These are phyloP conservation scores for Thalpophila matura DNA, from an alignment of 2,888 invertebrate genomes.

Conservation along the genomic window DNA sequence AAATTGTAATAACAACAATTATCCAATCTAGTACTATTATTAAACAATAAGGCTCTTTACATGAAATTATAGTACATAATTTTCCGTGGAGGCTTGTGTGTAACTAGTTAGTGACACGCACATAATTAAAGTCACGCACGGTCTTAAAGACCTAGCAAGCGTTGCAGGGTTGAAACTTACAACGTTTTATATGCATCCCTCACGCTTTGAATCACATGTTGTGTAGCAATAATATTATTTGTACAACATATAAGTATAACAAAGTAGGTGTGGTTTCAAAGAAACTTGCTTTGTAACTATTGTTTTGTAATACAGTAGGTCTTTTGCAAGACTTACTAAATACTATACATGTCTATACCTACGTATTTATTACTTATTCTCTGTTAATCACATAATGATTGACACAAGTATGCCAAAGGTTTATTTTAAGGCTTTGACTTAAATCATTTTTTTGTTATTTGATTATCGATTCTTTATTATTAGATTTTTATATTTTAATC, in stretches of 20 bases:
- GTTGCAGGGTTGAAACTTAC: slow-evolving; percentile 41
- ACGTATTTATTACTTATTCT: too few relatives aligned
- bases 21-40: slow-evolving; percentile 38
- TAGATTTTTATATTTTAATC: background rate
- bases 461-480: too few relatives aligned
- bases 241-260: background rate
- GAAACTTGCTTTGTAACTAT: background rate
- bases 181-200: slow-evolving; percentile 47
- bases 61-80: slow-evolving; percentile 49
- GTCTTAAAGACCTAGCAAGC: slow-evolving; percentile 18
- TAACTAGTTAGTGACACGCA: slow-evolving; percentile 67
- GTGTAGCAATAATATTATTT: slow-evolving; percentile 26
- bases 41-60: slow-evolving; percentile 52
- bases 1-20: slow-evolving; percentile 27
- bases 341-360: too few relatives aligned
- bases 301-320: too few relatives aligned
- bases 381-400: too few relatives aligned
- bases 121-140: slow-evolving; percentile 64
- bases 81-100: slow-evolving; percentile 49
- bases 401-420: too few relatives aligned
- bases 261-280: background rate
- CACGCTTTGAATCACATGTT: slow-evolving; percentile 48
- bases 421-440: too few relatives aligned
- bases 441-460: too few relatives aligned
- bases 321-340: too few relatives aligned